Percentiles rank a stretch among this genome's conserved stretches.
These are phyloP conservation scores for Rhopalosiphum nymphaeae DNA, from an alignment of 2,888 invertebrate species.

Conservation along the genomic window DNA sequence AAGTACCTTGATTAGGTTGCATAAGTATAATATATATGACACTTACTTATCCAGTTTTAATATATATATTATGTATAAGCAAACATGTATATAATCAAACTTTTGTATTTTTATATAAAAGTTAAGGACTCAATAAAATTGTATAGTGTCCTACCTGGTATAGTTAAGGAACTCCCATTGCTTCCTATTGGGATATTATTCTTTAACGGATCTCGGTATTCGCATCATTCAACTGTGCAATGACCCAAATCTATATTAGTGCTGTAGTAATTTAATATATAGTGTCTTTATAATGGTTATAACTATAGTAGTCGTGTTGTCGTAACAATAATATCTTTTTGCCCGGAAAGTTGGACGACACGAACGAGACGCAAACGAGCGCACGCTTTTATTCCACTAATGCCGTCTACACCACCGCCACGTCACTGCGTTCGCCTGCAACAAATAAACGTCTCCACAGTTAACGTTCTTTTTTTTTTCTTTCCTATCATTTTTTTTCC, in stretches of 20 bases:
- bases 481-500: not conserved
- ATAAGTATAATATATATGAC: not conserved
- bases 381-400: slow-evolving; percentile 24
- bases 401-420: not conserved
- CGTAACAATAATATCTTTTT: not conserved
- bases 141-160: not conserved
- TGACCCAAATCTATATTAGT: not conserved
- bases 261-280: not conserved
- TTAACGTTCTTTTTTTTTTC: slow-evolving; percentile 8
- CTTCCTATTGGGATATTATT: not conserved
- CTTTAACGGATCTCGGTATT: not conserved
- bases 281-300: not conserved
- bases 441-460: slow-evolving; percentile 24
- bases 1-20: not conserved
- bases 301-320: not conserved
- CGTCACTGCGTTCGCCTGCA: not conserved
- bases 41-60: not conserved
- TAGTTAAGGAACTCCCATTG: not conserved
- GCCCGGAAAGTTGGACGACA: not conserved
- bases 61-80: not conserved
- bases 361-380: not conserved
- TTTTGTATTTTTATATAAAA: not conserved
- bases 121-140: not conserved
- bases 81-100: not conserved
- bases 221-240: not conserved